Conservation (phyloP, 1,140 invertebrate species). For the Micrasema minimum region DNA sequence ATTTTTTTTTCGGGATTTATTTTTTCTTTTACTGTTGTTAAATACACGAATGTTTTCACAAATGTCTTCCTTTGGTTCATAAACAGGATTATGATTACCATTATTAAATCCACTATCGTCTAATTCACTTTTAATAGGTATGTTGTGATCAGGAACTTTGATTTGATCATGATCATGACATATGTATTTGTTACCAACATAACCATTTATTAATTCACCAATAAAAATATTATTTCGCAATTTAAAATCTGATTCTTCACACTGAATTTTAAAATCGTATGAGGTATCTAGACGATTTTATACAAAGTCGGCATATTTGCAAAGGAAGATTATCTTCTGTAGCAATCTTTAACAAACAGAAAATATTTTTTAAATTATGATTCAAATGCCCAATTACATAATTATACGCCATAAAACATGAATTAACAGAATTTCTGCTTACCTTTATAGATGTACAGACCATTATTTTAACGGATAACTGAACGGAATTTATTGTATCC, state of each 20-base stretch:
- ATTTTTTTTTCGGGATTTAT: not conserved
- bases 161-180: no score
- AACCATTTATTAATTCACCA: not conserved
- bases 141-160: no score
- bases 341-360: conserved; percentile 57
- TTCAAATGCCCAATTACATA: not conserved
- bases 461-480: conserved; percentile 48
- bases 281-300: conserved; percentile 57
- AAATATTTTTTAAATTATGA: conserved; percentile 1
- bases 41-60: not conserved
- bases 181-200: no score
- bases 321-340: conserved; percentile 60
- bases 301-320: conserved; percentile 58
- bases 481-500: conserved; percentile 31
- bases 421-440: not conserved
- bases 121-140: conserved; percentile 27
- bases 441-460: conserved; percentile 47
- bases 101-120: conserved; percentile 25
- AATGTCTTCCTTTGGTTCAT: conserved; percentile 2
- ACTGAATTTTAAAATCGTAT: conserved; percentile 59
- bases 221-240: conserved; percentile 6
- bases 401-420: not conserved
- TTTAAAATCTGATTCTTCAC: conserved; percentile 58
- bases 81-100: not conserved
- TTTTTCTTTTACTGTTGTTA: conserved; percentile 18